Conservation (phyloP, 1,140 invertebrate genomes). For the Drosophila tropicalis region DNA sequence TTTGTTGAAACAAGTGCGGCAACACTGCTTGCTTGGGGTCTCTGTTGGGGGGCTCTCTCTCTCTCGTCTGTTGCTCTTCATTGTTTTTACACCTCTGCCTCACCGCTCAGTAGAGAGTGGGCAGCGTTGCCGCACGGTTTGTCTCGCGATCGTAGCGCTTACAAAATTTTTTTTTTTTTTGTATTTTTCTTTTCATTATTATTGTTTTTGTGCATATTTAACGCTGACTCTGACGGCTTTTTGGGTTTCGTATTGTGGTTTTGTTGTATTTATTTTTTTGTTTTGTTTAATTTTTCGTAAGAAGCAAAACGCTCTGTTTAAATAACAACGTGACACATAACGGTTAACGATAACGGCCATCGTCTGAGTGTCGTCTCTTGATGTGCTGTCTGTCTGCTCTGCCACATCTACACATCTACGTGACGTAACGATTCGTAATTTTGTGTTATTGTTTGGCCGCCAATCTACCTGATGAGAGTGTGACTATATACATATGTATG, state of each 20-base stretch:
- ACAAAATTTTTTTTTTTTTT: constrained; percentile 13
- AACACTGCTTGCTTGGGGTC: not conserved
- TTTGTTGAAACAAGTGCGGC: too few species aligned
- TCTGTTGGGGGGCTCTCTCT: constrained; percentile 13
- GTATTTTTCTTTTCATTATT: constrained; percentile 15
- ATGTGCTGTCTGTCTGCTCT: constrained; percentile 22
- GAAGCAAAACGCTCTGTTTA: constrained; percentile 25
- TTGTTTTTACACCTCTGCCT: constrained; percentile 28
- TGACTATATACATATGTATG: not conserved
- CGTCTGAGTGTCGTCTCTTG: constrained; percentile 24
- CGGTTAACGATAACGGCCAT: constrained; percentile 41
- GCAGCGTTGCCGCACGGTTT: constrained; percentile 59
- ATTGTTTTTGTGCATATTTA: constrained; percentile 47
- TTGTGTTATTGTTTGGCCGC: constrained; percentile 72
- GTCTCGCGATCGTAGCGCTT: constrained; percentile 57
- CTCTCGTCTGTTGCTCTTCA: constrained; percentile 7
- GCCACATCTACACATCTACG: constrained; percentile 52
- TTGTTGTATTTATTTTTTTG: constrained; percentile 9
- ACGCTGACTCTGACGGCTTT: constrained; percentile 20
- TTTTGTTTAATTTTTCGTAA: constrained; percentile 38
- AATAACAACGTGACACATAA: constrained; percentile 51
- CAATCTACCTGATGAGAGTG: constrained; percentile 32
- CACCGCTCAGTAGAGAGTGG: constrained; percentile 62
- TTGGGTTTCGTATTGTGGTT: not conserved
- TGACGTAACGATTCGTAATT: constrained; percentile 71